Evolutionary conservation across 2,797 vertebrate species (phyloP).

Genomic region (Salarias fasciatus): DNA sequence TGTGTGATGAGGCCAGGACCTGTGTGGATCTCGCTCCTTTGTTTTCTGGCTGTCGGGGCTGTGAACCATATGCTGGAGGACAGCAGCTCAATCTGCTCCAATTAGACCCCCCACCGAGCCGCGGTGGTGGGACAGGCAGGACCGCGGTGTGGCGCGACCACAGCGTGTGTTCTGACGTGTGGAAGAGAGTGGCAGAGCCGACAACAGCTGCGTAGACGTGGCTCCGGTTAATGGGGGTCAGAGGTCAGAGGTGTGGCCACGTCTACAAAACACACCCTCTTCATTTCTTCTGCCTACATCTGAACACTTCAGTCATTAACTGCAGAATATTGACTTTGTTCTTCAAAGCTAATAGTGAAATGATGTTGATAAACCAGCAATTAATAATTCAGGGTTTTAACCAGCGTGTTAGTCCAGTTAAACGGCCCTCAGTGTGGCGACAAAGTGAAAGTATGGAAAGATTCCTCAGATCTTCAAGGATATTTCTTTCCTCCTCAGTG

Average conservation of each 20-base stretch:
- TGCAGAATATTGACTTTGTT: background rate
- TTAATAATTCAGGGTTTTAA: constrained; percentile 2
- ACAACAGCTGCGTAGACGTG: constrained; percentile 68
- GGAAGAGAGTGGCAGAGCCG: background rate
- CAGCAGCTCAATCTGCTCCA: constrained; percentile 72
- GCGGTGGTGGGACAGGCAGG: constrained; percentile 32
- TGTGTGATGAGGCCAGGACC: constrained; percentile 62
- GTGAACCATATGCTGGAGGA: constrained; percentile 77
- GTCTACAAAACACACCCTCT: background rate
- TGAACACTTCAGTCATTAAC: background rate
- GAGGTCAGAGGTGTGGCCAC: constrained; percentile 16
- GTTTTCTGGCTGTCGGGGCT: constrained; percentile 56
- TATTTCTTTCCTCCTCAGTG: constrained; percentile 15
- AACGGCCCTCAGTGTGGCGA: background rate
- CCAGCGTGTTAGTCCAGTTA: background rate
- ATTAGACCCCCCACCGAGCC: constrained; percentile 68
- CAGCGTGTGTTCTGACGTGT: constrained; percentile 8
- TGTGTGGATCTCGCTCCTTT: constrained; percentile 51
- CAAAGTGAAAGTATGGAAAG: constrained; percentile 1
- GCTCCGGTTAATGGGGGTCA: constrained; percentile 34
- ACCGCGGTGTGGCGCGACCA: constrained; percentile 3
- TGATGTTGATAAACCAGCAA: background rate
- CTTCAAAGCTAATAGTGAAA: background rate
- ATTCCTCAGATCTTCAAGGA: constrained; percentile 23
- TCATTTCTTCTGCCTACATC: constrained; percentile 5